Percentiles rank a stretch among this genome's conserved stretches.
Conservation (phyloP, 2,113 vertebrate genomes). For the Phyllopteryx taeniolatus region DNA sequence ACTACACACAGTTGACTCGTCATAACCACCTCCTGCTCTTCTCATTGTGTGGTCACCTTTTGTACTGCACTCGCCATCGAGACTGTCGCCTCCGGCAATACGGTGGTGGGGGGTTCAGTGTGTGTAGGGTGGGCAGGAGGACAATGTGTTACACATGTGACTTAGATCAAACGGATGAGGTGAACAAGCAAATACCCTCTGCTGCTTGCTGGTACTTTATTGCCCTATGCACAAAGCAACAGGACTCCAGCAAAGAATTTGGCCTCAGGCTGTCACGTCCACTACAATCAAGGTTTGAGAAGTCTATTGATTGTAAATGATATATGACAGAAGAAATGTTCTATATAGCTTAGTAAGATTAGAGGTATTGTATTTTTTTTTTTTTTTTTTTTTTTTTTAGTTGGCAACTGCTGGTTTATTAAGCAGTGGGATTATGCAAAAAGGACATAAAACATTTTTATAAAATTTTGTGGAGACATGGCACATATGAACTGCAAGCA, state of each 20-base stretch:
- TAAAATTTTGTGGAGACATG: no score
- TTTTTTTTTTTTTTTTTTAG: no score
- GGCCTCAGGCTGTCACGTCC: neutral
- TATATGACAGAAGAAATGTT: neutral
- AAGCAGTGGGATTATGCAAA: no score
- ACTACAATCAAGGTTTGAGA: neutral
- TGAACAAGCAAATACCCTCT: slow-evolving; percentile 4
- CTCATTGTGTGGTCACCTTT: slow-evolving; percentile 60
- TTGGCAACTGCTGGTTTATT: no score
- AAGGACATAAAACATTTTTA: no score
- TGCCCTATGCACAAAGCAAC: neutral
- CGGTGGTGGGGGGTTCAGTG: slow-evolving; percentile 3
- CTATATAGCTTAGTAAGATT: neutral
- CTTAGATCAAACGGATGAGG: slow-evolving; percentile 41
- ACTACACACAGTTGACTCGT: slow-evolving; percentile 37
- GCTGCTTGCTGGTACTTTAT: neutral
- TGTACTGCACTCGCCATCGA: slow-evolving; percentile 26
- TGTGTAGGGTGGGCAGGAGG: slow-evolving; percentile 13
- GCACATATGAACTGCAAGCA: no score
- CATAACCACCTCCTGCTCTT: neutral
- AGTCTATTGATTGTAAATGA: neutral
- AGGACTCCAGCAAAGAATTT: slow-evolving; percentile 2
- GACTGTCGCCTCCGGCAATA: slow-evolving; percentile 36
- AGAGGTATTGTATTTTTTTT: no score
- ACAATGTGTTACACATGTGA: slow-evolving; percentile 29